These are phyloP conservation scores for Papilio dardanus DNA, from an alignment of 1,140 invertebrate genomes.

Conservation along the genomic window DNA sequence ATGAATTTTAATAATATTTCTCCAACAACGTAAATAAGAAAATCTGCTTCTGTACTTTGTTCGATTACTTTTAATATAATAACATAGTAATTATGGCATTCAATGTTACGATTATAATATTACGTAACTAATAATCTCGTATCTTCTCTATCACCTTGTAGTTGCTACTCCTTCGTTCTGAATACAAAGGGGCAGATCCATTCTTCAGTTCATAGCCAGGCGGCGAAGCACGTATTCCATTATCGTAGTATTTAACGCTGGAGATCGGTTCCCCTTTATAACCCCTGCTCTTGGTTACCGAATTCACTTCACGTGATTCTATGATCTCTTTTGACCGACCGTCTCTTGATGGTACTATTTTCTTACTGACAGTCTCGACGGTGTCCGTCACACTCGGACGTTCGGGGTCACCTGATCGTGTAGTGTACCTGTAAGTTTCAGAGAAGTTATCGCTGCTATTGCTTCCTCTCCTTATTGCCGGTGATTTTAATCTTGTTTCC, in stretches of 20 bases:
- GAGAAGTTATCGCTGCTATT: conserved; percentile 87
- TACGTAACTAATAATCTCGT: conserved; percentile 74
- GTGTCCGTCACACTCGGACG: conserved; percentile 86
- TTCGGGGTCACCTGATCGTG: conserved; percentile 85
- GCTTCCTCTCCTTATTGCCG: conserved; percentile 82
- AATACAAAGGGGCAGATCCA: conserved; percentile 61
- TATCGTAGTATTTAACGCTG: conserved; percentile 79
- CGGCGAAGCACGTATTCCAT: conserved; percentile 70
- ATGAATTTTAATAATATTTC: conserved; percentile 46
- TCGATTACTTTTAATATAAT: conserved; percentile 56
- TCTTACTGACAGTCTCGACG: conserved; percentile 86
- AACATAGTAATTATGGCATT: conserved; percentile 68
- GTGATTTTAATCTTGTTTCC: conserved; percentile 73
- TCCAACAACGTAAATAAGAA: neutral
- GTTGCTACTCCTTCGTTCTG: conserved; percentile 76
- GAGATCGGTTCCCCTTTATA: conserved; percentile 79
- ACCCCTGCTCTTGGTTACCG: conserved; percentile 85
- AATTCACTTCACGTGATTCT: conserved; percentile 87
- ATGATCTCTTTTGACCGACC: conserved; percentile 85
- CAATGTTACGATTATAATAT: conserved; percentile 43
- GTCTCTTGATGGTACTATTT: conserved; percentile 84
- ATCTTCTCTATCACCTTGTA: conserved; percentile 79
- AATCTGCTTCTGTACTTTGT: conserved; percentile 54
- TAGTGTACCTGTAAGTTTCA: conserved; percentile 86
- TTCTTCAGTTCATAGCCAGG: conserved; percentile 73